phyloP scores from a whole-genome alignment of 2,888 invertebrate species.

The Macrostomum cliftonense region DNA sequence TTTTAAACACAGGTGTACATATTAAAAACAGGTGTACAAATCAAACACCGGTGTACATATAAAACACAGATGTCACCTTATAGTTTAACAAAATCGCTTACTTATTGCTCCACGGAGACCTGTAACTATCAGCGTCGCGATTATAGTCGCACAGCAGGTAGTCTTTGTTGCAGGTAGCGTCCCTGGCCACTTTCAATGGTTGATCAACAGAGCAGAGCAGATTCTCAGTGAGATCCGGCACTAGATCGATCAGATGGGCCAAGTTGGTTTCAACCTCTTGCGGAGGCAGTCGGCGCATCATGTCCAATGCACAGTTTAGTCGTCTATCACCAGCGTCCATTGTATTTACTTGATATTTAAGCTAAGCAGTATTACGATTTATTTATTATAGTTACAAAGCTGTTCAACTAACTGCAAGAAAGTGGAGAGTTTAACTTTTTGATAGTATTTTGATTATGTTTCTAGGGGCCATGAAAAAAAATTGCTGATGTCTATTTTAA shows the following conservation, averaged over 20 bases:
- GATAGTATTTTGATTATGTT: too few species aligned
- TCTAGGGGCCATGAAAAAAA: too few species aligned
- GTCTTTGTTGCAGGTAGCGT: conserved; percentile 81
- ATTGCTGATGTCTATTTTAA: too few species aligned
- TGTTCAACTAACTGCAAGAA: too few species aligned
- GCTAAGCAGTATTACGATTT: too few species aligned
- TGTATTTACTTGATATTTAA: too few species aligned
- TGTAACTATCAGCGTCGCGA: conserved; percentile 91
- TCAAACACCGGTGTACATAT: too few species aligned
- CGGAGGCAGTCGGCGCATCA: conserved; percentile 93
- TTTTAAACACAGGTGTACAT: too few species aligned
- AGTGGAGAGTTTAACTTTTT: too few species aligned
- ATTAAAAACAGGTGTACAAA: too few species aligned
- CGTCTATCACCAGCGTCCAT: conserved; percentile 39
- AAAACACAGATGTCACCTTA: too few species aligned
- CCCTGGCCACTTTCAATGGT: conserved; percentile 79
- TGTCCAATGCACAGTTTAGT: conserved; percentile 92
- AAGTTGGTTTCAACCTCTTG: conserved; percentile 97
- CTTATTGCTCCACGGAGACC: conserved; percentile 39
- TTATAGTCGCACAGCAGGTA: conserved; percentile 96
- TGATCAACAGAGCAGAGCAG: conserved; percentile 89
- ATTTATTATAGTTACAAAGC: too few species aligned
- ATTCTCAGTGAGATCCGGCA: conserved; percentile 80
- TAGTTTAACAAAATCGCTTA: background rate
- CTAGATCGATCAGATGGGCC: conserved; percentile 81